Base-by-base conservation (phyloP, 2,888 invertebrate species). In the Oligia latruncula region DNA sequence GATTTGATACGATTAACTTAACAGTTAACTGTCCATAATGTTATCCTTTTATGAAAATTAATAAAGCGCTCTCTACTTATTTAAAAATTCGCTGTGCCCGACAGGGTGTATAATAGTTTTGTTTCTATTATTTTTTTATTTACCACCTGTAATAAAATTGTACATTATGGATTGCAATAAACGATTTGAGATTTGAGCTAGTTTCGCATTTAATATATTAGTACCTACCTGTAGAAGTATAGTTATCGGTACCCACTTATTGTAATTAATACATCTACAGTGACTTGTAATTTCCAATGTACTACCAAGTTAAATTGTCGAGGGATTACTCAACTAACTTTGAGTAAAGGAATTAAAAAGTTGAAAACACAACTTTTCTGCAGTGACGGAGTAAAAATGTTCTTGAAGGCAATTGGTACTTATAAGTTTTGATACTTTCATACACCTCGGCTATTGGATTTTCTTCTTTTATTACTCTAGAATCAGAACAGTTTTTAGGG, bases 281-380 rank as follows among this genome's bases (percentile, higher is more conserved):
- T 71, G 68, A 77, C 77, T 73, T 71, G 67, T 82, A 87, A 87
- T 75, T 82, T 77, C 35, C 65, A 66, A 74, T 78, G 43, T 77
- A 82, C 72, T 80, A 46, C 71, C 35, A 80, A 88, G 89, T 88
- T 77, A 73, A 78, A 82, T 71, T 79, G 82, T 87, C 80, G 60
- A 74, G 74, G 77, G 84, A 82, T 79, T 78, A 86, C 70, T 46
- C n/a, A 71, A 70, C 78, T 67, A 75, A 88, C 77, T 82, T 88
- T 79, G 40, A 70, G 65, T 71, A 80, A 84, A 79, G 58, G 73
- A 89, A 89, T 88, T 88, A 87, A 82, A 87, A 87, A 89, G 80
- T 88, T 87, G 35, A 68, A 74, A 65, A 80, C 71, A 71, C 55
- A 82, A 82, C 68, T 82, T 87, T 84, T 71, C 81, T 71, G 73